phyloP scores from a whole-genome alignment of 2,113 vertebrate species.

The Pagrus major region DNA sequence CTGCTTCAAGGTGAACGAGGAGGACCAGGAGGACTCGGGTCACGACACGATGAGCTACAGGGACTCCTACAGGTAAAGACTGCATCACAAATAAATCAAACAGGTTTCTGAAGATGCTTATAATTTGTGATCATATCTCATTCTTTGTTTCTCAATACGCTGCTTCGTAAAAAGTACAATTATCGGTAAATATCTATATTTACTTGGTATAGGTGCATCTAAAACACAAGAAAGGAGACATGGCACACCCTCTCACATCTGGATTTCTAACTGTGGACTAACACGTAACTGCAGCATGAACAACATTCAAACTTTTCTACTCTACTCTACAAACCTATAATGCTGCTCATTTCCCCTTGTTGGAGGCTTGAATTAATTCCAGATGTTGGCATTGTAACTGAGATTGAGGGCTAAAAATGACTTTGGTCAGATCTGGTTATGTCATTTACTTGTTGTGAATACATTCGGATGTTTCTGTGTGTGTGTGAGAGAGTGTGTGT shows the following conservation, averaged over 20 bases:
- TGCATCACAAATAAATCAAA: background rate
- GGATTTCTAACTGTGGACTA: conserved; percentile 15
- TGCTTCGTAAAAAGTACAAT: background rate
- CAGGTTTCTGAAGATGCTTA: background rate
- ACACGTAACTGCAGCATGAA: too few species aligned
- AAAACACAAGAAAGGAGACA: background rate
- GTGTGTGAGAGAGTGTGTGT: conserved; percentile 10
- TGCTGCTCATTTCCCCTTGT: conserved; percentile 39
- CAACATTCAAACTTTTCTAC: conserved; percentile 13
- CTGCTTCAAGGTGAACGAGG: conserved; percentile 97
- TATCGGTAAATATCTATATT: background rate
- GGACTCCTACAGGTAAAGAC: conserved; percentile 94
- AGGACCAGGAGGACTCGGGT: conserved; percentile 99
- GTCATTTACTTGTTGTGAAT: conserved; percentile 75
- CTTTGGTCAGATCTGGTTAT: conserved; percentile 73
- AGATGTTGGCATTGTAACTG: conserved; percentile 69
- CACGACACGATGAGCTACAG: conserved; percentile 99
- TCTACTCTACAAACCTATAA: conserved; percentile 34
- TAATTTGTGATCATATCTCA: too few species aligned
- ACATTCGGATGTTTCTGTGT: conserved; percentile 59
- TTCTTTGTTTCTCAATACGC: background rate
- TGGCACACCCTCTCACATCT: conserved; percentile 25
- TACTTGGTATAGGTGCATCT: background rate
- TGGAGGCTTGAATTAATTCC: conserved; percentile 59
- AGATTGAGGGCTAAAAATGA: conserved; percentile 69